Conservation (phyloP, 2,113 vertebrate genomes). For the Sphyrna mokarran region DNA sequence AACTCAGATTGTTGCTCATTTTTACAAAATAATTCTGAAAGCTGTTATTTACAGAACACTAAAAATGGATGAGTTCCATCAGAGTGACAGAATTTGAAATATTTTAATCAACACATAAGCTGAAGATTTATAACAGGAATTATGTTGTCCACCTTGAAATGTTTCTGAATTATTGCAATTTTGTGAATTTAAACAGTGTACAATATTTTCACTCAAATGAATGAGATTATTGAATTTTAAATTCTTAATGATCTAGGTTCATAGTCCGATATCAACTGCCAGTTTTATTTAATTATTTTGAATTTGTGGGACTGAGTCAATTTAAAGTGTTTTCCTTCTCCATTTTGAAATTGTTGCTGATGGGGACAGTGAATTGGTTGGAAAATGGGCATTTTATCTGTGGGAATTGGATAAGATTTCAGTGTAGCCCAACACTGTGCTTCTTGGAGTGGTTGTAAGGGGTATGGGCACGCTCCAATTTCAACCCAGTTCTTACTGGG, state of each 20-base stretch:
- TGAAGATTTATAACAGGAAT: background rate
- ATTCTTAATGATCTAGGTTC: background rate
- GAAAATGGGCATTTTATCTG: background rate
- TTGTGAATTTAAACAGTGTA: background rate
- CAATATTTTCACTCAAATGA: background rate
- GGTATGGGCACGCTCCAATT: background rate
- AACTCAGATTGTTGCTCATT: background rate
- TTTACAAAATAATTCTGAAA: background rate
- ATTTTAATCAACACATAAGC: background rate
- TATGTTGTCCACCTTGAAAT: background rate
- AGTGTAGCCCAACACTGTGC: background rate
- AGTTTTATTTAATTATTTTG: background rate
- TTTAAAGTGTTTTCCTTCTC: background rate
- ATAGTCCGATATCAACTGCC: background rate
- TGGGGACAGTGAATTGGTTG: background rate
- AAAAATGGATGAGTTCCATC: background rate
- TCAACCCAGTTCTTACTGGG: too few species aligned
- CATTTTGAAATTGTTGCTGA: background rate
- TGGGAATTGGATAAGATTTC: background rate
- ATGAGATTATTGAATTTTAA: slow-evolving; percentile 9
- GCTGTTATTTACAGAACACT: background rate
- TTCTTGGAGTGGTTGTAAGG: background rate
- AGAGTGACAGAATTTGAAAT: background rate
- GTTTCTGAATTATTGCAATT: background rate
- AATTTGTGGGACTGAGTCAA: background rate